A percentile compares a stretch with the other conserved stretches of the same genome.
phyloP scores from a whole-genome alignment of 2,113 vertebrate species.

The Sigmodon hispidus region DNA sequence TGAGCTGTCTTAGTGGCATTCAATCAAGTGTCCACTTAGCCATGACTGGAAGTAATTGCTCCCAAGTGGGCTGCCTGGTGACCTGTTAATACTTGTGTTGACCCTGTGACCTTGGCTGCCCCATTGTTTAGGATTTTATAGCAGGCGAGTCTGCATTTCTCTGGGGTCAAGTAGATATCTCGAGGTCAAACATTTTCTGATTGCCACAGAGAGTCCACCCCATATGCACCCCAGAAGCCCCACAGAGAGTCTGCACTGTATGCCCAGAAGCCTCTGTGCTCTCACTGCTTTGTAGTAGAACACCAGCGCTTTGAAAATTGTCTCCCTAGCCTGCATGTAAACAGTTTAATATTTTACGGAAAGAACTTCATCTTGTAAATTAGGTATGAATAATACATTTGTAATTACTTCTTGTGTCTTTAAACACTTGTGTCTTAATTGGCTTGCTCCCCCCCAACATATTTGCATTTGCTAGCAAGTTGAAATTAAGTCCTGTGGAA shows the following conservation, averaged over 20 bases:
- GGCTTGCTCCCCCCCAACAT: conserved; percentile 82
- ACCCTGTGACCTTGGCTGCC: conserved; percentile 99
- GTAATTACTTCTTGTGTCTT: conserved; percentile 88
- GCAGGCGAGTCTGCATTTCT: conserved; percentile 90
- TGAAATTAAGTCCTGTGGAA: conserved; percentile 81
- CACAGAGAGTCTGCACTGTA: too few relatives aligned
- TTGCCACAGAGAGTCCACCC: conserved; percentile 80
- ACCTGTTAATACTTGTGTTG: conserved; percentile 98
- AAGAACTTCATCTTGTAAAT: conserved; percentile 90
- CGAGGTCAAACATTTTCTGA: conserved; percentile 90
- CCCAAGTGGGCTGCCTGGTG: conserved; percentile 98
- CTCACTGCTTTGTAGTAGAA: conserved; percentile 78
- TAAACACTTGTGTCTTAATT: conserved; percentile 90
- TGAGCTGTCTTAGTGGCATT: conserved; percentile 98
- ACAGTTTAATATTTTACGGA: conserved; percentile 91
- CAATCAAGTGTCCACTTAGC: conserved; percentile 99
- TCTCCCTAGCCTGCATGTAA: conserved; percentile 87
- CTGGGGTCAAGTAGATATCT: conserved; percentile 94
- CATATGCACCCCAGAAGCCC: conserved; percentile 79
- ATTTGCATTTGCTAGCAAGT: conserved; percentile 86
- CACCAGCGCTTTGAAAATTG: conserved; percentile 80
- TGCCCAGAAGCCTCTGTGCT: too few relatives aligned
- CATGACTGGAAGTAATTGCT: conserved; percentile 99
- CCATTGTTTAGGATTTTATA: conserved; percentile 97
- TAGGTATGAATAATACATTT: conserved; percentile 91